Evolutionary conservation across 2,113 vertebrate genomes (phyloP).

Genomic region (Pithys albifrons): DNA sequence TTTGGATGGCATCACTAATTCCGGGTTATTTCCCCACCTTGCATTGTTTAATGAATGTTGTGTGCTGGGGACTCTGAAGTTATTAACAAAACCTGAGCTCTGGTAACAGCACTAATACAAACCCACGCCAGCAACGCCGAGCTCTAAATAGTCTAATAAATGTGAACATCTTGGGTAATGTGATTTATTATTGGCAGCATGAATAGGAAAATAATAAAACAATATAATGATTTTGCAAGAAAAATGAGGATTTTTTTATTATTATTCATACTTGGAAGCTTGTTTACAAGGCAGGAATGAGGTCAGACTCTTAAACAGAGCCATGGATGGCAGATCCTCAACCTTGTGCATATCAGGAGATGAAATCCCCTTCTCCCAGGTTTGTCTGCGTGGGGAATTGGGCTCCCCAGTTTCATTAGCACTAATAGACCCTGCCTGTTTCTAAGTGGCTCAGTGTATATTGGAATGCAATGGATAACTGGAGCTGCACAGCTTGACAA

Average conservation of each 20-base stretch:
- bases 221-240: conserved; percentile 60
- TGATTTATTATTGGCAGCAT: conserved; percentile 66
- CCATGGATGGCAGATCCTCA: not conserved
- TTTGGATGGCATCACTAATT: not conserved
- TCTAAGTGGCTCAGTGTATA: not conserved
- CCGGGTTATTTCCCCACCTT: not conserved
- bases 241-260: conserved; percentile 43
- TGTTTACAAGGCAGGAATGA: conserved; percentile 63
- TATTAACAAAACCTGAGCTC: not conserved
- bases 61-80: not conserved
- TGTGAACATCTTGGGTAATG: conserved; percentile 57
- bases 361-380: not conserved
- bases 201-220: conserved; percentile 70
- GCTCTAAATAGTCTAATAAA: conserved; percentile 70
- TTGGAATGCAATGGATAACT: not conserved
- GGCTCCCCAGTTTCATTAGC: conserved; percentile 53
- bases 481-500: not conserved
- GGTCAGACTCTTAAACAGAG: conserved; percentile 59
- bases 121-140: not conserved
- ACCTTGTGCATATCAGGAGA: not conserved
- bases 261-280: conserved; percentile 60
- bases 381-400: conserved; percentile 42
- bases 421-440: conserved; percentile 1
- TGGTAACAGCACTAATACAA: not conserved
- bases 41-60: not conserved